Evolutionary conservation across 2,888 invertebrate genomes (phyloP), one percentile per base, ranked within the genome.

Genomic region (Lithosia quadra): DNA sequence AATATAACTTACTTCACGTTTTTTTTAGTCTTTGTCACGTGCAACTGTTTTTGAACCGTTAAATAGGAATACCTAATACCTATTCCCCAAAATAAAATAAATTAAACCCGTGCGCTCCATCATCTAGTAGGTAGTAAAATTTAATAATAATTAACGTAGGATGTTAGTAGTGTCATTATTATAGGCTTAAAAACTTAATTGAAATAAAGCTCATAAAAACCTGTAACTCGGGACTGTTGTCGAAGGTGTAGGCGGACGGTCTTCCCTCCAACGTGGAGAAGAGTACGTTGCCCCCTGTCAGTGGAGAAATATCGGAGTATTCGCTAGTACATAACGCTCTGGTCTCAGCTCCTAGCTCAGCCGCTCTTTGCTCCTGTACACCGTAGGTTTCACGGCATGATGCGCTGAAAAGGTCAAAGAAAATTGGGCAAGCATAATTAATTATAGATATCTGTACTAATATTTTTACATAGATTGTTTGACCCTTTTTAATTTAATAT

Each of bases 281-380:
- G 11, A 98, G 98, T 9, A 99, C 98, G 86, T 98, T 98, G 22
- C 99, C 99, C 21, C 98, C 99, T 3, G 98, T 97, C 72, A 99
- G 93, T 0, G 99, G 99, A 0, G 99, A 99, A 79, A 99, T 99
- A 86, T 99, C 99, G 7, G 99, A 99, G 93, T 98, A 99, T 88
- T 99, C 99, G 74, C 98, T 98, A n/a, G 98, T 99, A 89, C 99
- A 99, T n/a, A 99, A 96, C 0, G 99, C 99, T 72, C 98, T 96
- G 0, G 98, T 98, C 90, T 99, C 99, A 36, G 97, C 97, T 0
- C 97, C 97, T 5, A 97, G 95, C 66, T 97, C 96, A 0, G 96
- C 96, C 36, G 97, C 96, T 61, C 96, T 96, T 36, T 96, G 96
- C 79, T 99, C 98, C 2, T 97, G 97, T 61, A 99, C 92, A 0